Evolutionary conservation across 2,797 vertebrate species (phyloP).

Genomic region (Liasis olivaceus): DNA sequence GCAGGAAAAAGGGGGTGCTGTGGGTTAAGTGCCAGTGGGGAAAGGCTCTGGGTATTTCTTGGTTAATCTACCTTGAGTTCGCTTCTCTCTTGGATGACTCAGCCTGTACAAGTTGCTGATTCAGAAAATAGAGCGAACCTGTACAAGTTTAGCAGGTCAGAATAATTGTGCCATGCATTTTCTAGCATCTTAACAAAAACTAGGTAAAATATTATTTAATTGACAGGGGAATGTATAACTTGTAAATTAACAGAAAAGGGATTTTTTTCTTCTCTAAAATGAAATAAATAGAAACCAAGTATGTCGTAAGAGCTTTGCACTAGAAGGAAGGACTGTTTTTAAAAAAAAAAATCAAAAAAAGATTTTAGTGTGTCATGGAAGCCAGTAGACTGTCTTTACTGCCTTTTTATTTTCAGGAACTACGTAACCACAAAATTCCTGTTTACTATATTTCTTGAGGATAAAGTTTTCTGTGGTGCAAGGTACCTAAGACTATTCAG

Average conservation of each 20-base stretch:
- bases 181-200: neutral
- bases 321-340: slow-evolving; percentile 52
- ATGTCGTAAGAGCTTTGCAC: slow-evolving; percentile 51
- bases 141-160: slow-evolving; percentile 34
- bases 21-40: neutral
- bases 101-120: slow-evolving; percentile 39
- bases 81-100: slow-evolving; percentile 33
- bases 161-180: slow-evolving; percentile 26
- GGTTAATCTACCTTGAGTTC: neutral
- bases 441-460: slow-evolving; percentile 77
- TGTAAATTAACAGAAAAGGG: slow-evolving; percentile 1
- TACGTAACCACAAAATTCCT: slow-evolving; percentile 76
- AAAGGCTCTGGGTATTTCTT: neutral
- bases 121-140: slow-evolving; percentile 64
- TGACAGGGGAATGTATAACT: slow-evolving; percentile 39
- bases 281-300: slow-evolving; percentile 56
- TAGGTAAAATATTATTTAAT: slow-evolving; percentile 39
- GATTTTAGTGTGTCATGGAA: slow-evolving; percentile 65
- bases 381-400: slow-evolving; percentile 41
- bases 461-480: slow-evolving; percentile 77
- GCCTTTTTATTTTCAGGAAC: slow-evolving; percentile 61
- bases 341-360: slow-evolving; percentile 47
- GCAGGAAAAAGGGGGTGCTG: neutral
- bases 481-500: slow-evolving; percentile 76
- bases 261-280: slow-evolving; percentile 28